Base-by-base conservation (phyloP, 2,797 vertebrate species). In the Nyctibius grandis region DNA sequence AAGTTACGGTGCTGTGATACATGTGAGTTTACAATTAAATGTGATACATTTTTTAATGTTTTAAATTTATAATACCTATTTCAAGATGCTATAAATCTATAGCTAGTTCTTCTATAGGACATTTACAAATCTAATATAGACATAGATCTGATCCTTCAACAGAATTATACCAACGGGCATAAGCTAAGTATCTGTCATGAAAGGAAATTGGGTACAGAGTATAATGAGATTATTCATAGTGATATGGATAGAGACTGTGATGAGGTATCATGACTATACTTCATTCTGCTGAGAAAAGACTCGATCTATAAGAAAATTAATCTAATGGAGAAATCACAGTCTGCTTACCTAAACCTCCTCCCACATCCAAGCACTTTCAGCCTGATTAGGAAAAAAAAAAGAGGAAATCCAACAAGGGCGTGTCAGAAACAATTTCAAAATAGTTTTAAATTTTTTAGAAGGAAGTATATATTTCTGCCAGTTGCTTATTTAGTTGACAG, bases 281-380 rank as follows among this genome's bases (percentile, higher is more conserved):
- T 96, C 73, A 84, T 95, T 91, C 53, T 79, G 51, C 57, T 95
- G 93, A 90, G 96, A 91, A 96, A 93, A 84, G 73, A 40, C 60
- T 68, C 29, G 15, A 69, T 85, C 26, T 81, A 36, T 64, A 68
- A 79, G 44, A 86, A 88, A 93, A 90, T 85, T 94, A 93, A 84
- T 95, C 53, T 67, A 48, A 22, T 38, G 12, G 33, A 86, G 40
- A 95, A 91, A 92, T 82, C 91, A 53, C n/a, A 91, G 59, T 50
- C 50, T 86, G 44, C 51, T 88, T 88, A 85, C 19, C 18, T 81
- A 76, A 82, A 53, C 9, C 7, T 9, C 17, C 9, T 44, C 12
- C 25, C 44, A 28, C n/a, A 63, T 68, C 25, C 38, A 79, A 80
- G 19, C 16, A 48, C 25, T 91, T 87, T 54, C 40, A 76, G 19